Percentiles rank a stretch among this genome's conserved stretches.
Evolutionary conservation across 1,140 invertebrate species (phyloP).

Genomic region (Apocrypta bakeri): DNA sequence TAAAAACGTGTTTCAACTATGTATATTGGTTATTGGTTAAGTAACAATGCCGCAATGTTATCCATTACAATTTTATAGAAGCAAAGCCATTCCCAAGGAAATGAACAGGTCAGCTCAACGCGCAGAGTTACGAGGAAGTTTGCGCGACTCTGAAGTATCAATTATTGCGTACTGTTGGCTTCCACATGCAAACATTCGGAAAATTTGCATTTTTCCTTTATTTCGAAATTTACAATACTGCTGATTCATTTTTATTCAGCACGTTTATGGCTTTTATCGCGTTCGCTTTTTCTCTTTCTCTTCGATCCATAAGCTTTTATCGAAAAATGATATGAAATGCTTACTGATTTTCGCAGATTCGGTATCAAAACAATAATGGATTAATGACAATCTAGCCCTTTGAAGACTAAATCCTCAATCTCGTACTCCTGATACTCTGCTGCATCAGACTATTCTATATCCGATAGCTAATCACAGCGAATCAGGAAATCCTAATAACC

Average conservation of each 20-base stretch:
- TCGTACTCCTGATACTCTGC: too few relatives aligned
- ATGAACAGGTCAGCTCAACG: not conserved
- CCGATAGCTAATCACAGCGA: not conserved
- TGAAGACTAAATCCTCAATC: not conserved
- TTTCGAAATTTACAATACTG: not conserved
- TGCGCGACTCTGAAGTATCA: not conserved
- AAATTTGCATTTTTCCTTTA: not conserved
- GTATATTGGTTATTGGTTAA: not conserved
- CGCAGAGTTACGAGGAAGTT: slow-evolving; percentile 18
- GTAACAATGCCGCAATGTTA: slow-evolving; percentile 14
- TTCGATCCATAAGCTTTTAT: not conserved
- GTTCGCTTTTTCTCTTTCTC: too few relatives aligned
- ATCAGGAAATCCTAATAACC: not conserved
- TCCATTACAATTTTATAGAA: slow-evolving; percentile 23
- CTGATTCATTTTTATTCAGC: too few relatives aligned
- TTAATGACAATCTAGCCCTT: not conserved
- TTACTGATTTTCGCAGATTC: too few relatives aligned
- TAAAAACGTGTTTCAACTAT: not conserved
- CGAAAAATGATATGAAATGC: too few relatives aligned
- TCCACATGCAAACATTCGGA: not conserved
- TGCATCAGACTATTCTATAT: not conserved
- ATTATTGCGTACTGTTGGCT: not conserved
- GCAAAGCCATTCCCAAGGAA: slow-evolving; percentile 5
- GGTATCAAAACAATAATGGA: too few relatives aligned
- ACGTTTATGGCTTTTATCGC: too few relatives aligned